A percentile compares a stretch with the other conserved stretches of the same genome.
These are phyloP conservation scores for Eristalis pertinax DNA, from an alignment of 2,888 invertebrate species.

Conservation along the genomic window DNA sequence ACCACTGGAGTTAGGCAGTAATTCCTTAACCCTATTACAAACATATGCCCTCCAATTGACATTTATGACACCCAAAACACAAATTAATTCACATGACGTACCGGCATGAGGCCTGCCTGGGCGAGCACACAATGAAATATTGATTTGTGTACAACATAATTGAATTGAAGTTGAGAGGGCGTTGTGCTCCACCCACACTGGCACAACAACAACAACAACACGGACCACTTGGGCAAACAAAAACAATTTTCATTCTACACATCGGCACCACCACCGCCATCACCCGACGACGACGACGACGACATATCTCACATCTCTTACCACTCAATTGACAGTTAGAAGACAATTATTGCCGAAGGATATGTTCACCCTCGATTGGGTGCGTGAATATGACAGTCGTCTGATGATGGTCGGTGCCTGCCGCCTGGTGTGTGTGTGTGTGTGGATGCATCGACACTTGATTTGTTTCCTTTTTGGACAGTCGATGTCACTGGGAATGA, in stretches of 20 bases:
- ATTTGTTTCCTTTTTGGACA: neutral
- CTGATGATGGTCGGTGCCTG: neutral
- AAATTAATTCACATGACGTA: constrained; percentile 58
- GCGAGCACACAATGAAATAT: constrained; percentile 47
- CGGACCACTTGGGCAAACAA: neutral
- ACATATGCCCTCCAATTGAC: constrained; percentile 36
- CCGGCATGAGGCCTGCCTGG: neutral
- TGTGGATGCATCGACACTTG: neutral
- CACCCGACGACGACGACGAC: too few relatives aligned
- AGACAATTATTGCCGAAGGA: constrained; percentile 50
- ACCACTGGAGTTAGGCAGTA: neutral
- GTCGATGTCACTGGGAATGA: neutral
- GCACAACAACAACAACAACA: neutral
- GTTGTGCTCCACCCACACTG: neutral
- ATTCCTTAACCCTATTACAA: constrained; percentile 33
- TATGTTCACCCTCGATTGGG: constrained; percentile 11
- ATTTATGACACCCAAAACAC: constrained; percentile 57
- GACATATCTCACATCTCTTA: neutral
- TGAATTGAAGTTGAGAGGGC: constrained; percentile 45
- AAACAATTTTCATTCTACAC: neutral
- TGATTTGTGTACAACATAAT: constrained; percentile 54
- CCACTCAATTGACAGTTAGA: constrained; percentile 46
- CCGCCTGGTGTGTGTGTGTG: neutral
- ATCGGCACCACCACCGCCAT: too few relatives aligned
- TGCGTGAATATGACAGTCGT: constrained; percentile 5